These are phyloP conservation scores for Diploscapter pachys DNA, from an alignment of 1,140 invertebrate genomes.

Conservation along the genomic window DNA sequence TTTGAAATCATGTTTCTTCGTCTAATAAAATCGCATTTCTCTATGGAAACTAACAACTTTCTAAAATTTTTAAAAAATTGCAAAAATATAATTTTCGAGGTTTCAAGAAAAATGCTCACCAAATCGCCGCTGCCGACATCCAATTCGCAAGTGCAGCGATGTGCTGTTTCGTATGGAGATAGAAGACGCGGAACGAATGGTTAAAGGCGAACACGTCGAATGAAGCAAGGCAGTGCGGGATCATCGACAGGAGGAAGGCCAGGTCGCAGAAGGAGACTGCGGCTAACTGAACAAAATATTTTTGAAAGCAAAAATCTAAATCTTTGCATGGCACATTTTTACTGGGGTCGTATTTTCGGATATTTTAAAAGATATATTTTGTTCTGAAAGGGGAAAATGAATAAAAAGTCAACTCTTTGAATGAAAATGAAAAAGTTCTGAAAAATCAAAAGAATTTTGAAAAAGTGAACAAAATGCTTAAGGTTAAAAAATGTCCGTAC, in stretches of 20 bases:
- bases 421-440: neutral
- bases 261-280: constrained; percentile 55
- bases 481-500: constrained; percentile 24
- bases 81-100: neutral
- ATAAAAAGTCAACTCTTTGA: neutral
- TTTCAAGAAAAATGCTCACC: constrained; percentile 31
- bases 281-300: constrained; percentile 45
- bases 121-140: constrained; percentile 54
- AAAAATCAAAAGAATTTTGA: neutral
- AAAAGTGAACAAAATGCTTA: constrained; percentile 10
- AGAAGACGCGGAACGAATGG: constrained; percentile 40
- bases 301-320: neutral
- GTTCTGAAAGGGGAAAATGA: neutral
- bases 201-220: constrained; percentile 41
- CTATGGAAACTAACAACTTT: too few relatives aligned
- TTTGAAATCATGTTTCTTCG: too few relatives aligned
- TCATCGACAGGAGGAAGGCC: constrained; percentile 48
- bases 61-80: too few relatives aligned
- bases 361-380: neutral
- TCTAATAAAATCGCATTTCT: too few relatives aligned
- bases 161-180: constrained; percentile 43
- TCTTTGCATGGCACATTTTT: neutral
- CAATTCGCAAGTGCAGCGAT: constrained; percentile 53
- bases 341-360: neutral
- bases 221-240: constrained; percentile 51